phyloP scores from a whole-genome alignment of 2,113 vertebrate species.

The Lycaon pictus region DNA sequence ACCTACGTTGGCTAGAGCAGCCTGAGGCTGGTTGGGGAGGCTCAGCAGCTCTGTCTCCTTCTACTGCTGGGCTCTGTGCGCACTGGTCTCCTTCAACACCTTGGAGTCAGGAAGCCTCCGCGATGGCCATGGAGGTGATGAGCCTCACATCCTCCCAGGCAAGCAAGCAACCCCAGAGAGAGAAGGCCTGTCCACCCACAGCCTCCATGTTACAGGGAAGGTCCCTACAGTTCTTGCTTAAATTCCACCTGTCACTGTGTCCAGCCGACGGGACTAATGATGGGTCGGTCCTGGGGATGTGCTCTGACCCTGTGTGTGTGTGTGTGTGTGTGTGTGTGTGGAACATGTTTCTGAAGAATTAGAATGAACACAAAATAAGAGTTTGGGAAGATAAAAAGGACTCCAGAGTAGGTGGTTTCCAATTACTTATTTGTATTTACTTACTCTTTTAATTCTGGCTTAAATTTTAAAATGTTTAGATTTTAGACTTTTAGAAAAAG shows the following conservation, averaged over 20 bases:
- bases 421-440: neutral
- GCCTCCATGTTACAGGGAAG: neutral
- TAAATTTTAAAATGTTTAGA: neutral
- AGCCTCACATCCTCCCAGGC: neutral
- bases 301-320: neutral
- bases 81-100: neutral
- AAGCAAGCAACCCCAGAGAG: neutral
- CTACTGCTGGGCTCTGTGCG: neutral
- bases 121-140: neutral
- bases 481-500: neutral
- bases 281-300: neutral
- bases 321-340: neutral
- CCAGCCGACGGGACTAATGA: neutral
- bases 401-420: neutral
- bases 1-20: neutral
- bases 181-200: neutral
- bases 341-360: neutral
- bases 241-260: too few relatives aligned
- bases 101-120: neutral
- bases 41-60: neutral
- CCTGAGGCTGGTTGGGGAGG: accelerated
- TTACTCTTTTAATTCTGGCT: neutral
- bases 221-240: neutral
- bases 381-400: neutral
- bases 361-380: neutral